Evolutionary conservation across 2,888 invertebrate genomes (phyloP).

Genomic region (Ryuthela nishihirai): DNA sequence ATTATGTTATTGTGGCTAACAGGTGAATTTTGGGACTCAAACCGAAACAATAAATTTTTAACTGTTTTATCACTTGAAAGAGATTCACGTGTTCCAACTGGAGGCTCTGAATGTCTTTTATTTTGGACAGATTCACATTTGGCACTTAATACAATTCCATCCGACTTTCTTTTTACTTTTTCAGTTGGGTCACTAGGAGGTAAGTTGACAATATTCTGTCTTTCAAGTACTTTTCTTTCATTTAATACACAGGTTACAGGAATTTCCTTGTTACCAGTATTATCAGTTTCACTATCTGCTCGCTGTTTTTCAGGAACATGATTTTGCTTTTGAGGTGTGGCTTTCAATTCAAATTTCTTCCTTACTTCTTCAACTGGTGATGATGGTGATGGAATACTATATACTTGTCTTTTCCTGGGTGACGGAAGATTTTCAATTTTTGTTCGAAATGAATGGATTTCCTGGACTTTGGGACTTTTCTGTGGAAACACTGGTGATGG

Average conservation of each 20-base stretch:
- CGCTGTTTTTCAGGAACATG: too few species aligned
- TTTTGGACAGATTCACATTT: constrained; percentile 1
- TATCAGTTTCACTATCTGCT: too few species aligned
- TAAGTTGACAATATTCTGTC: not conserved
- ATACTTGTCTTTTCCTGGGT: constrained; percentile 26
- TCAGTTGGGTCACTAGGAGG: not conserved
- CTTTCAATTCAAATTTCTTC: constrained; percentile 30
- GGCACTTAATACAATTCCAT: not conserved
- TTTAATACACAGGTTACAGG: constrained; percentile 1
- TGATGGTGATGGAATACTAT: constrained; percentile 25
- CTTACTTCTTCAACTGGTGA: constrained; percentile 35
- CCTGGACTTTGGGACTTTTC: constrained; percentile 25
- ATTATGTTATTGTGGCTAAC: too few species aligned
- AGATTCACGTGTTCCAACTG: constrained; percentile 4
- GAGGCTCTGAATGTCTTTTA: constrained; percentile 28
- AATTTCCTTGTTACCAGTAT: constrained; percentile 7
- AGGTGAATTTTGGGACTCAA: too few species aligned
- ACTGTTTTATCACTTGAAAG: too few species aligned
- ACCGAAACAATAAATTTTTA: too few species aligned
- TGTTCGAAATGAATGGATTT: constrained; percentile 24
- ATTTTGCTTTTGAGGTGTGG: constrained; percentile 6
- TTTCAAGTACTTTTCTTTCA: constrained; percentile 8
- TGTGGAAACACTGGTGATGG: constrained; percentile 32
- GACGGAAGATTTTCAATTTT: constrained; percentile 25
- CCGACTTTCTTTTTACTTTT: not conserved